A percentile compares a stretch with the other conserved stretches of the same genome.
phyloP scores from a whole-genome alignment of 2,888 invertebrate genomes.

The Steinernema scapterisci region DNA sequence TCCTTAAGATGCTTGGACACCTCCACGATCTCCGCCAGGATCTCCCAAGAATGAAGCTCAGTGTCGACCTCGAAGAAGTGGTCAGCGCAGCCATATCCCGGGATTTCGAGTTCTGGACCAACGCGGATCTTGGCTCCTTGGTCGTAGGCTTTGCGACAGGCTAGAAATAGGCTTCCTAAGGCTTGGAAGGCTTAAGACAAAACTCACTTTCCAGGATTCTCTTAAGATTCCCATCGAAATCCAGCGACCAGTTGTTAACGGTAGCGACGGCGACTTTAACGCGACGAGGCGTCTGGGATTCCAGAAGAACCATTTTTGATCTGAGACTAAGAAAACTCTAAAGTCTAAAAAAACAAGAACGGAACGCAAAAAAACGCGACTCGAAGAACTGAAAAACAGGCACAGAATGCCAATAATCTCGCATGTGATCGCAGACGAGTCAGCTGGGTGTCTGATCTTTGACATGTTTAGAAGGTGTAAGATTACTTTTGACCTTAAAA shows the following conservation, averaged over 20 bases:
- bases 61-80: slow-evolving; percentile 97
- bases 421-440: neutral
- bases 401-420: neutral
- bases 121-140: slow-evolving; percentile 74
- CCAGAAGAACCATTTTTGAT: neutral
- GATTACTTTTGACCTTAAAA: too few species aligned
- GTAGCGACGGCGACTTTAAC: slow-evolving; percentile 77
- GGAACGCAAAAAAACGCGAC: neutral
- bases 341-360: neutral
- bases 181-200: neutral
- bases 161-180: neutral
- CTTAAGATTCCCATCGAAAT: slow-evolving; percentile 90
- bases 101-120: slow-evolving; percentile 93
- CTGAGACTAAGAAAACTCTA: neutral
- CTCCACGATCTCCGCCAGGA: slow-evolving; percentile 80
- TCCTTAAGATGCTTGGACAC: slow-evolving; percentile 75
- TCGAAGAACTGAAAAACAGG: neutral
- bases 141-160: slow-evolving; percentile 1
- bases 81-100: slow-evolving; percentile 93
- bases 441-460: neutral
- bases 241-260: slow-evolving; percentile 96
- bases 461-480: neutral
- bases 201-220: slow-evolving; percentile 82
- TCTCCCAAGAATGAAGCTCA: slow-evolving; percentile 92
- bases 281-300: slow-evolving; percentile 38